Conservation (phyloP, 2,888 invertebrate genomes). For the Noctua janthe region DNA sequence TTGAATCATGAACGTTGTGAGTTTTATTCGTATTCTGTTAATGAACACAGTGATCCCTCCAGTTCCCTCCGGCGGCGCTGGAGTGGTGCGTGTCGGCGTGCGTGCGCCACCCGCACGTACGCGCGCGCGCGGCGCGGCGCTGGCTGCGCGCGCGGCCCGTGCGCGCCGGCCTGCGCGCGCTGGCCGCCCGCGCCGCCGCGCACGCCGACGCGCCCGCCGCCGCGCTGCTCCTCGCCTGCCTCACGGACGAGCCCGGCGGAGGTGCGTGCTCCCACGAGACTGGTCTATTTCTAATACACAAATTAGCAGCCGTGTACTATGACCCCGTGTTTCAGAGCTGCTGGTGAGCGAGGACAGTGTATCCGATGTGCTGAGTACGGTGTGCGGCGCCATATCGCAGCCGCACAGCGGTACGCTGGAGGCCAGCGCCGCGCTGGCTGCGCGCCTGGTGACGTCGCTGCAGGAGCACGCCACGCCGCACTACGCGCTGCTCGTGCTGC, state of each 20-base stretch:
- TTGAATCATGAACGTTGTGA: neutral
- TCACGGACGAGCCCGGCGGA: constrained; percentile 61
- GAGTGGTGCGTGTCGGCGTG: constrained; percentile 83
- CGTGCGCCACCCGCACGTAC: constrained; percentile 85
- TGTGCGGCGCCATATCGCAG: constrained; percentile 18
- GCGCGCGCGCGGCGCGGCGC: constrained; percentile 78
- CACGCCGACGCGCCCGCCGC: constrained; percentile 23
- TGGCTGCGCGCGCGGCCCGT: constrained; percentile 80
- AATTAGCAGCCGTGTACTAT: neutral
- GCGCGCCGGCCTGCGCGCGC: constrained; percentile 17
- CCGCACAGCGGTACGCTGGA: constrained; percentile 28
- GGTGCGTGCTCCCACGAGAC: constrained; percentile 40
- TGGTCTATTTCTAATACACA: too few relatives aligned
- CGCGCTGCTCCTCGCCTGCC: constrained; percentile 66
- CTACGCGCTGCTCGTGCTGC: constrained; percentile 43
- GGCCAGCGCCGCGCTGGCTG: constrained; percentile 38
- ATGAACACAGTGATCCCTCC: neutral
- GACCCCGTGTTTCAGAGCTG: constrained; percentile 65
- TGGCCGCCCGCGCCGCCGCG: constrained; percentile 77
- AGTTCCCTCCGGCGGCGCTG: constrained; percentile 76
- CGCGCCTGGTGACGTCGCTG: constrained; percentile 65
- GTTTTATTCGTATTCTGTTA: neutral
- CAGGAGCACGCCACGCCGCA: constrained; percentile 40
- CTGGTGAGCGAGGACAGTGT: constrained; percentile 67
- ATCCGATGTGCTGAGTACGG: constrained; percentile 39